Evolutionary conservation across 2,888 invertebrate genomes (phyloP), one percentile per base, ranked within the genome.

Genomic region (Chymomyza amoena): DNA sequence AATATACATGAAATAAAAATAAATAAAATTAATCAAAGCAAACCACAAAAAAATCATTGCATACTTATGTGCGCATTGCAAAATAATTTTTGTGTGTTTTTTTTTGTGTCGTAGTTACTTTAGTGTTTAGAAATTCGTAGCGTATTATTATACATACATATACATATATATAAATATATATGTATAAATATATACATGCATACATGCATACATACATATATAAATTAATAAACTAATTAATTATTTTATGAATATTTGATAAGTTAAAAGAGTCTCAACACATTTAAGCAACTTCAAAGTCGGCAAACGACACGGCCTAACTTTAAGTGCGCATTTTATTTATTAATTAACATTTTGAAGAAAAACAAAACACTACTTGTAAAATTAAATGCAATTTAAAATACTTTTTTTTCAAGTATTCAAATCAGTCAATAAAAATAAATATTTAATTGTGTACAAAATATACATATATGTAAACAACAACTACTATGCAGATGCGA

Each of bases 321-420:
- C 13, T n/a, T 45, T 66, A 75, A 73, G 69, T 62, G 52, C 39
- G 66, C 61, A 67, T 65, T 61, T 76, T 65, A 72, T 75, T 77
- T 67, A 77, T 68, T 67, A 63, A 70, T 45, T 63, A 16, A 70
- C 61, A 10, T 45, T 61, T 59, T 20, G 13, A 62, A 61, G 67
- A 10, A 66, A 70, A 54, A 65, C 59, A 67, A 63, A 57, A 74
- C 28, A 39, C 45, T 57, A 64, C 45, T 51, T 32, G 10, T 52
- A 39, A 39, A 71, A 71, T 16, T 36, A 67, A 51, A 60, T 69
- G 61, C 69, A 76, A 69, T 57, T 72, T 64, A 45, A 45, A 13
- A 45, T 45, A 45, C 13, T 45, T 13, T 45, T 45, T n/a, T 45
- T 13, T 45, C 15, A 61, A 36, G 54, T 18, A 63, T 32, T 56